Evolutionary conservation across 2,797 vertebrate genomes (phyloP), one percentile per base, ranked within the genome.

Genomic region (Hapalemur alaotrensis): DNA sequence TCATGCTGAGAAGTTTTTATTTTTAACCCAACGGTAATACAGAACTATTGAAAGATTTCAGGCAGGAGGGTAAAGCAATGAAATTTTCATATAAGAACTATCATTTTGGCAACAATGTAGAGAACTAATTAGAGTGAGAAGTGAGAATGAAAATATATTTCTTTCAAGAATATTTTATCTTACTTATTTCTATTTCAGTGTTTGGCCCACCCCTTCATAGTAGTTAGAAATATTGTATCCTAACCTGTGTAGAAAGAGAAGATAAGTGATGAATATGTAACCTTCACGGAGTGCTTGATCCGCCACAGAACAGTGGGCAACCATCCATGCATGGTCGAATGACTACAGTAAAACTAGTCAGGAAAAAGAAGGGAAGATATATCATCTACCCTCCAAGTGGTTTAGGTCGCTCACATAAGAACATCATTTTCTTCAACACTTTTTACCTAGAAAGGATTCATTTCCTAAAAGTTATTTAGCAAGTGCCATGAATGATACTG

Each of bases 11-110:
- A 72, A 23, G 28, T n/a, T 65, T 70, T 79, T 17, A 67, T 38
- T 52, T 94, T 84, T 61, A 85, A 63, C 9, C 38, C 52, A 43
- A 1, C 48, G 48, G 22, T 48, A 89, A 91, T 72, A 4, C 9
- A 89, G 46, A 70, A 83, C 30, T 65, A 67, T 8, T 73, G 25
- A 73, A 72, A 86, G 8, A 65, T 41, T 79, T 91, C 48, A 91
- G 38, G n/a, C 32, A 82, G 46, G 32, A 76, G n/a, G 50, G 25
- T 89, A 91, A 93, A 96, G 80, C 35, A 86, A 86, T 80, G 48
- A 87, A 3, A 84, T 76, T 81, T 96, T 50, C 17, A 63, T 43
- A 2, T 50, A 87, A 93, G 63, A 91, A 63, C 20, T 28, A 69
- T 59, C 50, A 52, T 12, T 70, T 70, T 57, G 76, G 25, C 30